Conservation (phyloP, 2,888 invertebrate species). For the Lissonota sp. region DNA sequence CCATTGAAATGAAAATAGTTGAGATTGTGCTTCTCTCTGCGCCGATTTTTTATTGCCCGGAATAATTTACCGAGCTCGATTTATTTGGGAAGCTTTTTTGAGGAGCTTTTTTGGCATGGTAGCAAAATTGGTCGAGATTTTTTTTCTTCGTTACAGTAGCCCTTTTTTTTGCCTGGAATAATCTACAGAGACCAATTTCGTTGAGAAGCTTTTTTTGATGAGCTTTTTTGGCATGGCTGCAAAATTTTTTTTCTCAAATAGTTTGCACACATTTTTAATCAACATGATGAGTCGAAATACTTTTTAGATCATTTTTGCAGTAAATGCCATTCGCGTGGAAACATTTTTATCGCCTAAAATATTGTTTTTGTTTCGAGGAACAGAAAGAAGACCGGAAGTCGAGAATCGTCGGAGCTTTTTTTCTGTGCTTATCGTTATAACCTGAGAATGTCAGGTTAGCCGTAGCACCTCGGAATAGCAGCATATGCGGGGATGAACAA, state of each 20-base stretch:
- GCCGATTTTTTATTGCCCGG: neutral
- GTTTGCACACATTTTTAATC: no score
- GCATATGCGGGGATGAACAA: constrained; percentile 41
- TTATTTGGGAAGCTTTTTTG: neutral
- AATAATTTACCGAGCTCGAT: neutral
- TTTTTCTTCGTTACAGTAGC: no score
- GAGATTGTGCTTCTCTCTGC: constrained; percentile 8
- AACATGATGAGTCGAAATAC: no score
- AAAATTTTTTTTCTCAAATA: no score
- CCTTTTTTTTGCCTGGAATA: no score
- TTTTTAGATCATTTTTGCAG: no score
- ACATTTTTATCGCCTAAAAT: neutral
- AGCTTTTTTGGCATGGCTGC: no score
- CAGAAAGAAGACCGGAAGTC: neutral
- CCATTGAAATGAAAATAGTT: constrained; percentile 8
- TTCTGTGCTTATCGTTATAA: constrained; percentile 26
- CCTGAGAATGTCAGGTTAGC: constrained; percentile 42
- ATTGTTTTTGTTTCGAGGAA: constrained; percentile 4
- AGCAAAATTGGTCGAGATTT: no score
- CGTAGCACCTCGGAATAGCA: constrained; percentile 46
- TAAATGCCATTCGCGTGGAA: neutral
- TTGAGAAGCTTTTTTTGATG: no score
- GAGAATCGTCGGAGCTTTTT: constrained; percentile 18
- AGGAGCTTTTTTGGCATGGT: no score
- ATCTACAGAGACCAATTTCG: no score